Evolutionary conservation across 1,140 invertebrate species (phyloP).

Genomic region (Dendroctonus ponderosae): DNA sequence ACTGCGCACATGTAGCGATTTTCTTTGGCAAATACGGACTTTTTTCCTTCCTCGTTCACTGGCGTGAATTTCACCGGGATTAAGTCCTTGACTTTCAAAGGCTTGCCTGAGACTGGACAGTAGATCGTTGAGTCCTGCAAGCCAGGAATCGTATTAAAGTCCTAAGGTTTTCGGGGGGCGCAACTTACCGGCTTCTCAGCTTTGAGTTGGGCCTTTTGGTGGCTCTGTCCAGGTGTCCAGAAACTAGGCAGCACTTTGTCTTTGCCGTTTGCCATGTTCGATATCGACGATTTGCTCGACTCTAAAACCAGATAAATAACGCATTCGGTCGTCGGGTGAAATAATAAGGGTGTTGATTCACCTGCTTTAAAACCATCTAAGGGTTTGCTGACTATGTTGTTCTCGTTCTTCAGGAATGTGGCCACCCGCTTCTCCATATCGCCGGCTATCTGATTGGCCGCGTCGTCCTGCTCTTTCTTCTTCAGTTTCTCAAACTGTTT

Average conservation of each 20-base stretch:
- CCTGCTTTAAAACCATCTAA: conserved; percentile 53
- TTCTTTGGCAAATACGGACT: conserved; percentile 77
- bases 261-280: conserved; percentile 69
- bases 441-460: conserved; percentile 64
- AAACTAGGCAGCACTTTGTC: conserved; percentile 85
- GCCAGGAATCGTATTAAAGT: conserved; percentile 1
- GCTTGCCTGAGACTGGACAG: conserved; percentile 90
- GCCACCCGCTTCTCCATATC: conserved; percentile 70
- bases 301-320: conserved; percentile 18
- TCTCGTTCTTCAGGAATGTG: conserved; percentile 76
- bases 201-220: conserved; percentile 70
- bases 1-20: conserved; percentile 97
- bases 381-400: conserved; percentile 63
- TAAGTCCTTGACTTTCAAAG: conserved; percentile 89
- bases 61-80: conserved; percentile 92
- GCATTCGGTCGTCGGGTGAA: not conserved
- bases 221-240: conserved; percentile 95
- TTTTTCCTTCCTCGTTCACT: conserved; percentile 82
- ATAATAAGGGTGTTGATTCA: conserved; percentile 36
- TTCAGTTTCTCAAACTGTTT: conserved; percentile 94
- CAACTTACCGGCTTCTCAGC: conserved; percentile 76
- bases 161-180: not conserved
- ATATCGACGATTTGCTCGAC: conserved; percentile 59
- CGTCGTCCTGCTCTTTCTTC: conserved; percentile 66
- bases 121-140: conserved; percentile 78